These are phyloP conservation scores for Agrilus cyanescens DNA, from an alignment of 2,888 invertebrate species.

Conservation along the genomic window DNA sequence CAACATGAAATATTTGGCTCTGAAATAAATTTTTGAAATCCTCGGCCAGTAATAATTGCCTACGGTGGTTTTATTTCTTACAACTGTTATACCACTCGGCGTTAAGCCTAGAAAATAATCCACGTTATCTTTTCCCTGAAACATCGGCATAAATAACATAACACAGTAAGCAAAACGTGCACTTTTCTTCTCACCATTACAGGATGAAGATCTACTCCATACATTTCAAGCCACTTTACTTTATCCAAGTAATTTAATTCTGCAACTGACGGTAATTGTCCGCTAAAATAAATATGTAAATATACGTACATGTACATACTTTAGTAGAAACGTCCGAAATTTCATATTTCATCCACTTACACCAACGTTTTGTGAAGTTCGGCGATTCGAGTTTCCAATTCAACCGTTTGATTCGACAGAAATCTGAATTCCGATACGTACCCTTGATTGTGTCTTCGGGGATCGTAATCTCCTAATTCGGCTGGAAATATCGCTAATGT, in stretches of 20 bases:
- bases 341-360: constrained; percentile 42
- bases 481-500: no score
- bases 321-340: neutral
- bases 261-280: constrained; percentile 81
- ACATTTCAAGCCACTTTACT: constrained; percentile 98
- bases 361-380: constrained; percentile 81
- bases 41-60: constrained; percentile 98
- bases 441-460: constrained; percentile 72
- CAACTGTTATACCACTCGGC: constrained; percentile 87
- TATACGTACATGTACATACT: neutral
- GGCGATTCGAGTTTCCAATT: constrained; percentile 76
- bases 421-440: constrained; percentile 94
- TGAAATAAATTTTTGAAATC: constrained; percentile 92
- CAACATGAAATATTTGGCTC: constrained; percentile 93
- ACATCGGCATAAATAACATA: constrained; percentile 15
- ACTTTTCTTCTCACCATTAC: constrained; percentile 61
- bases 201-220: constrained; percentile 93
- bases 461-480: constrained; percentile 90
- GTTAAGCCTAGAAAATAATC: constrained; percentile 94
- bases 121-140: constrained; percentile 88
- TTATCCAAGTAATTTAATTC: constrained; percentile 93
- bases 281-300: constrained; percentile 40
- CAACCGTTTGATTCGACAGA: constrained; percentile 82
- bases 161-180: constrained; percentile 5
- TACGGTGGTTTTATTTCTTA: constrained; percentile 91